Base-by-base conservation (phyloP, 2,888 invertebrate genomes). In the Pocota personata region DNA sequence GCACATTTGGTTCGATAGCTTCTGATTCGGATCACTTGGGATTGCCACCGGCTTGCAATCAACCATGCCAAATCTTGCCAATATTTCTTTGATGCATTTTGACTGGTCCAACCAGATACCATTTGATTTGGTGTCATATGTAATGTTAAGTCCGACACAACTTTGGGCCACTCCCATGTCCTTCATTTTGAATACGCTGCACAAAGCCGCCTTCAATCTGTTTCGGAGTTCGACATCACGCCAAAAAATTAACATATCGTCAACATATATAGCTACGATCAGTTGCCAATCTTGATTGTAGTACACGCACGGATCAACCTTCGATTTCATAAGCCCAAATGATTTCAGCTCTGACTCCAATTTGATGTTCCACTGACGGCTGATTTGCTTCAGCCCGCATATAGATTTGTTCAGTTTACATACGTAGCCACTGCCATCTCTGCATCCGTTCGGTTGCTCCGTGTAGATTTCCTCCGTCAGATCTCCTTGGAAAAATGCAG, bases 61-160 rank as follows among this genome's bases (percentile, higher is more conserved):
- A n/a, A n/a, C 71, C 87, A 87, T 88, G 14, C 79, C 66, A 66
- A 88, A 88, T 19, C 77, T 77, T 52, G 16, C 32, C 19, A 88
- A 52, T 7, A 88, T 75, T 55, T 87, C 78, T 30, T 87, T 67
- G 21, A 79, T 84, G 46, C 84, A 88, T 55, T 58, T 57, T n/a
- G 4, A 14, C 16, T 72, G 79, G 16, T 79, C 75, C 19, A 82
- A 58, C 19, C 43, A 72, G 30, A 87, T 73, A 35, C 82, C 78
- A 37, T 64, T 46, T 10, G 37, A 32, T 40, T 52, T 64, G 4
- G 37, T 30, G 48, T 48, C 48, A 10, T 67, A 58, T 4, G 46
- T 76, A n/a, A 67, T 67, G 43, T 67, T 73, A 7, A 80, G 21
- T n/a, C n/a, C n/a, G n/a, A n/a, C n/a, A n/a, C n/a, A n/a, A n/a